phyloP scores from a whole-genome alignment of 2,888 invertebrate species.

The Hirtodrosophila duncani region DNA sequence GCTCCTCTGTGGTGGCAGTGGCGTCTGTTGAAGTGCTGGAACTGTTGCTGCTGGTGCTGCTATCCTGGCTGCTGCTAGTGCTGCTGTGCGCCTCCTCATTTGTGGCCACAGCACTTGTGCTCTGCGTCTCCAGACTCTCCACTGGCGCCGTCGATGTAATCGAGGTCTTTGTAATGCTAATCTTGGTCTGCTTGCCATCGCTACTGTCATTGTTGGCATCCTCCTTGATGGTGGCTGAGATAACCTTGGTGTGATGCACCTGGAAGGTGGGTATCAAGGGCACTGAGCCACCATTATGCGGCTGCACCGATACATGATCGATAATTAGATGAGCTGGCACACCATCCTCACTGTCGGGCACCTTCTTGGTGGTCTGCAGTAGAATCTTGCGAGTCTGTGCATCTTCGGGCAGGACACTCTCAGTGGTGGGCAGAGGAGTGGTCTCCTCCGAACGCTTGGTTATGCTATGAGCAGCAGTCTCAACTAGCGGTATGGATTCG shows the following conservation, averaged over 20 bases:
- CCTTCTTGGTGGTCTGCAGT: conserved; percentile 65
- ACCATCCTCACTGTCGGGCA: conserved; percentile 43
- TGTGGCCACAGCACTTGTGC: conserved; percentile 15
- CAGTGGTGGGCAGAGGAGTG: conserved; percentile 1
- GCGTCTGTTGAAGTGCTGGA: conserved; percentile 28
- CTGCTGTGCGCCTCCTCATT: neutral
- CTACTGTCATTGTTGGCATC: conserved; percentile 43
- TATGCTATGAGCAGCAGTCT: conserved; percentile 28
- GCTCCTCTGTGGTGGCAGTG: conserved; percentile 49
- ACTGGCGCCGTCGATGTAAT: conserved; percentile 55
- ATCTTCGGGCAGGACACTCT: conserved; percentile 3
- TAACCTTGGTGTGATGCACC: conserved; percentile 63
- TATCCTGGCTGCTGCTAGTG: conserved; percentile 13
- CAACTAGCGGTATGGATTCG: neutral
- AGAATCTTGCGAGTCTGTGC: conserved; percentile 48
- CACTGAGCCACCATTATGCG: conserved; percentile 45
- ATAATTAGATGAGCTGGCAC: conserved; percentile 70
- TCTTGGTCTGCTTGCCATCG: conserved; percentile 63
- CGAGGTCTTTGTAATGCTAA: conserved; percentile 61
- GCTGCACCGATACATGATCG: conserved; percentile 72
- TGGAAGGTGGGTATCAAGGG: conserved; percentile 68
- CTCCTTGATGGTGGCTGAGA: conserved; percentile 53
- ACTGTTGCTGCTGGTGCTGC: conserved; percentile 11
- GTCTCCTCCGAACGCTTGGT: conserved; percentile 43
- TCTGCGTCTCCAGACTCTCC: conserved; percentile 35